Evolutionary conservation across 2,888 invertebrate species (phyloP).

Genomic region (Agrochola macilenta): DNA sequence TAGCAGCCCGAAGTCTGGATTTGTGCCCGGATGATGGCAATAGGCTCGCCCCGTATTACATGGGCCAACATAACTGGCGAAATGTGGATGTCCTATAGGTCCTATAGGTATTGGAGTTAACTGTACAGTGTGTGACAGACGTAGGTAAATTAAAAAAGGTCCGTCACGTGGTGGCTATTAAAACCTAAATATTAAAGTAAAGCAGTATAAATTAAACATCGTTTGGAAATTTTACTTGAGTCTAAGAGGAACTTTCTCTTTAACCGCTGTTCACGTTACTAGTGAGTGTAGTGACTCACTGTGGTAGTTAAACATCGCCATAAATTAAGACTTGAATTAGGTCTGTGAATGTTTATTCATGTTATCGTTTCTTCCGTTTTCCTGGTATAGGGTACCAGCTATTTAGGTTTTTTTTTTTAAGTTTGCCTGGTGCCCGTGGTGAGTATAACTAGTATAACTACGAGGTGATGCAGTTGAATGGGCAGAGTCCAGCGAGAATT

Average conservation of each 20-base stretch:
- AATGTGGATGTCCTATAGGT: background rate
- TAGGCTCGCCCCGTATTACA: too few species aligned
- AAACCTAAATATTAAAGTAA: background rate
- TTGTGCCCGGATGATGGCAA: too few species aligned
- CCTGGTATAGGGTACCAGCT: too few species aligned
- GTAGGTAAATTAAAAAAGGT: background rate
- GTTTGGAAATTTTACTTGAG: constrained; percentile 27
- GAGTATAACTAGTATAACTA: too few species aligned
- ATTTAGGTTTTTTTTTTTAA: background rate
- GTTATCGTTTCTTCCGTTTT: background rate
- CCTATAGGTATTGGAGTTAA: too few species aligned
- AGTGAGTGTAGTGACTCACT: background rate
- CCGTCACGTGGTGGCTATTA: background rate
- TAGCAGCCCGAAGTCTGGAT: too few species aligned
- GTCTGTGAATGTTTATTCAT: constrained; percentile 1
- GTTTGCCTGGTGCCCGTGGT: too few species aligned
- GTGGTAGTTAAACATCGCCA: background rate
- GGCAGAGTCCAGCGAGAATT: too few species aligned
- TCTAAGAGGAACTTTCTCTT: constrained; percentile 40
- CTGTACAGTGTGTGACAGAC: too few species aligned
- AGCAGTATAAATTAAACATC: background rate
- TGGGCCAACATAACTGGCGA: background rate
- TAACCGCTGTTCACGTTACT: background rate
- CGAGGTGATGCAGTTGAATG: too few species aligned
- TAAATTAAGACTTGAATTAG: constrained; percentile 8